phyloP scores from a whole-genome alignment of 2,888 invertebrate species.

The Iselma pallidipennis region DNA sequence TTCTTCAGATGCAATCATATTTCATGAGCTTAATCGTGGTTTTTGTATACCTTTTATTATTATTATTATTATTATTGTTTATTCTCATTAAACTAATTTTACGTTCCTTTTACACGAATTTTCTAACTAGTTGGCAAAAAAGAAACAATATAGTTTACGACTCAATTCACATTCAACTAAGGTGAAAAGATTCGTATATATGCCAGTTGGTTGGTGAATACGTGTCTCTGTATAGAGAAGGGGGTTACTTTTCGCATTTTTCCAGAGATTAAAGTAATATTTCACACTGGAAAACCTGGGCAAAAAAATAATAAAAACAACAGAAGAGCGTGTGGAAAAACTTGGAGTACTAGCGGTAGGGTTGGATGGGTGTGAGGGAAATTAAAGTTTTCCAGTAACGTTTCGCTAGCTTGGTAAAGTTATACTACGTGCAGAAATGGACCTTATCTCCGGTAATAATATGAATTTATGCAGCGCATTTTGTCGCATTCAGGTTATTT shows the following conservation, averaged over 20 bases:
- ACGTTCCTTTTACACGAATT: no score
- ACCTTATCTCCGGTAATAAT: conserved; percentile 51
- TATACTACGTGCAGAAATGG: conserved; percentile 49
- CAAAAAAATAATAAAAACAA: conserved; percentile 6
- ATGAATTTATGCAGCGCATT: conserved; percentile 52
- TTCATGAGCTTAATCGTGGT: neutral
- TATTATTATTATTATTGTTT: no score
- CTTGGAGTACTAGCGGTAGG: no score
- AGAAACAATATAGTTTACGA: neutral
- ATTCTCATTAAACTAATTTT: no score
- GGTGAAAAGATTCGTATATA: conserved; percentile 46
- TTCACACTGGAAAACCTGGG: conserved; percentile 40
- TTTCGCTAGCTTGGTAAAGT: conserved; percentile 34
- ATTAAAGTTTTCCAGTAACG: conserved; percentile 53
- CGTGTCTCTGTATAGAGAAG: neutral
- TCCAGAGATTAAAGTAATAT: conserved; percentile 57
- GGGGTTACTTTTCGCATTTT: conserved; percentile 52
- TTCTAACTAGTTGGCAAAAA: neutral
- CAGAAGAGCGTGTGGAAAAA: neutral
- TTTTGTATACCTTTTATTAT: neutral
- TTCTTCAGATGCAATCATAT: neutral
- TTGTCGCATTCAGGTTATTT: conserved; percentile 50
- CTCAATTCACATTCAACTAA: conserved; percentile 56
- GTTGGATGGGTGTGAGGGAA: conserved; percentile 46
- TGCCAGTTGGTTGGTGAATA: conserved; percentile 26